phyloP scores from a whole-genome alignment of 2,888 invertebrate species.

The Trissolcus brochymenae region DNA sequence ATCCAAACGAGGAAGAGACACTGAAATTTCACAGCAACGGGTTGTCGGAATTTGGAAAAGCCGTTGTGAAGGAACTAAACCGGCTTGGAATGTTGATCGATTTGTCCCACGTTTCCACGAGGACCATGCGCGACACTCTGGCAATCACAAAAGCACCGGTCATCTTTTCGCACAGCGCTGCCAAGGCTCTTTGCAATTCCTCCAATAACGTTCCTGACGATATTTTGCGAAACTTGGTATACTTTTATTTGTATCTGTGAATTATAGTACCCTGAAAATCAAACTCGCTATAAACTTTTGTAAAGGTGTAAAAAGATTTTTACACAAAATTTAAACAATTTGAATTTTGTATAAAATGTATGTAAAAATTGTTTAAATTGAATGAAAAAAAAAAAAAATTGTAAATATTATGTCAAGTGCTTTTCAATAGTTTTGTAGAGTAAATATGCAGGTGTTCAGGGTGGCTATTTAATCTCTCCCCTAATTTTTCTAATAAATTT shows the following conservation, averaged over 20 bases:
- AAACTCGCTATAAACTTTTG: too few species aligned
- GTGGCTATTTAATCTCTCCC: too few species aligned
- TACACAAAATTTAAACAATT: too few species aligned
- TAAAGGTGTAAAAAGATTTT: too few species aligned
- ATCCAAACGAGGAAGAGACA: conserved; percentile 71
- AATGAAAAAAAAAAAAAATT: too few species aligned
- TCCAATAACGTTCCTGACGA: conserved; percentile 80
- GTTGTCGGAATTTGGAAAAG: conserved; percentile 76
- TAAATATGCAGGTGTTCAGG: too few species aligned
- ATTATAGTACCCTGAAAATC: too few species aligned
- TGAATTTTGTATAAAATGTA: too few species aligned
- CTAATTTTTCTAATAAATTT: background rate
- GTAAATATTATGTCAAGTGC: too few species aligned
- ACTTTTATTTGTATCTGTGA: background rate
- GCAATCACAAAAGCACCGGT: conserved; percentile 81
- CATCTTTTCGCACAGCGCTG: conserved; percentile 82
- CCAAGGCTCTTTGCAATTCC: conserved; percentile 80
- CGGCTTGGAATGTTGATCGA: conserved; percentile 84
- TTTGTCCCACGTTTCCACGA: conserved; percentile 81
- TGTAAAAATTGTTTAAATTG: too few species aligned
- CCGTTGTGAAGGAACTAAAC: conserved; percentile 82
- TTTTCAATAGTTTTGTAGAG: too few species aligned
- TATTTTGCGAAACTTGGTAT: conserved; percentile 77
- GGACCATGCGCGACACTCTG: conserved; percentile 81
- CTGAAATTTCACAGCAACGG: conserved; percentile 73